Conservation (phyloP, 2,113 vertebrate genomes). For the Colaptes auratus region DNA sequence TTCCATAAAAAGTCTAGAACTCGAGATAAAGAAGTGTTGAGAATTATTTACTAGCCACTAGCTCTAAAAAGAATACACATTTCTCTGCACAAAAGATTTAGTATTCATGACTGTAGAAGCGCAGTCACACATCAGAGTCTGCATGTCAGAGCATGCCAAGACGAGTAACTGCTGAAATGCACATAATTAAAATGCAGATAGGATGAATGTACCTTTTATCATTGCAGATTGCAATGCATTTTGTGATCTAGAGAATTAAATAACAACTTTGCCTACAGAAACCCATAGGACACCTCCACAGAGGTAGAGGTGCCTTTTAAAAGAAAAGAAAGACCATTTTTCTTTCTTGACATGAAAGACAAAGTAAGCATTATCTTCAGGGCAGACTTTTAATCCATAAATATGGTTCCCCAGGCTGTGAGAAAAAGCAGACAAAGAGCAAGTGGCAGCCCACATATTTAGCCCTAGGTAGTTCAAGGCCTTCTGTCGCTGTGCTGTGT, state of each 20-base stretch:
- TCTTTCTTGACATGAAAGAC: not conserved
- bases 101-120: not conserved
- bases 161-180: not conserved
- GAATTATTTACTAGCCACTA: not conserved
- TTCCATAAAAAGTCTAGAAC: not conserved
- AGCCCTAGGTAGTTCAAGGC: not conserved
- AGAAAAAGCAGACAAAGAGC: not conserved
- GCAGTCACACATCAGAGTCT: not conserved
- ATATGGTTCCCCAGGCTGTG: not conserved
- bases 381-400: not conserved
- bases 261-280: not conserved
- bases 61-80: not conserved
- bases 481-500: not conserved
- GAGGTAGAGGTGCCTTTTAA: not conserved
- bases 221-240: not conserved
- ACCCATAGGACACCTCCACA: not conserved
- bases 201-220: not conserved
- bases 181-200: not conserved
- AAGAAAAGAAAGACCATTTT: not conserved
- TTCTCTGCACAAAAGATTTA: not conserved
- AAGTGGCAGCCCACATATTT: not conserved
- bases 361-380: not conserved
- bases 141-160: not conserved
- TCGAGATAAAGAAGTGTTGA: not conserved
- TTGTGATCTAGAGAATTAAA: constrained; percentile 1